Evolutionary conservation across 2,113 vertebrate species (phyloP), one percentile per base, ranked within the genome.

Genomic region (Ailuropoda melanoleuca): DNA sequence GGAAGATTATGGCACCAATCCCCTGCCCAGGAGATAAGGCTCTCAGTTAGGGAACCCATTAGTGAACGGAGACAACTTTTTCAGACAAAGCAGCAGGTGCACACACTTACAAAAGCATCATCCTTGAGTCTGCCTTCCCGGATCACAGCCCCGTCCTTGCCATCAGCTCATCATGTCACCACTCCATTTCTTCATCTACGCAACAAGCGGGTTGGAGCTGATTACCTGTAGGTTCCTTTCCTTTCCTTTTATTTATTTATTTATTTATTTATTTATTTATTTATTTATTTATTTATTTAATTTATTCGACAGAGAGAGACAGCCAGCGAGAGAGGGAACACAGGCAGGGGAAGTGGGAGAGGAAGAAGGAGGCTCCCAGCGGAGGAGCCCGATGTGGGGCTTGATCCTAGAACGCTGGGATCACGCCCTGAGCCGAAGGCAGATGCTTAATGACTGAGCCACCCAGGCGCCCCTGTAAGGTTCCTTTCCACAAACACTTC

Each of bases 101-200:
- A 2, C 2, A 68, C 9, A 11, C 26, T 78, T 58, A 29, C 2
- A 5, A 34, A 48, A 15, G 0, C 31, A 34, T 17, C 10, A 4
- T 21, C 39, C 13, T 50, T 24, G 53, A 17, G 31, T 19, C 43
- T 13, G 37, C n/a, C 46, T 58, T 34, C 46, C 74, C 62, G 24
- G 55, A 26, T 64, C 8, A 29, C 12, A 11, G 3, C 13, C 23
- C 39, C 11, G 3, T 43, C 0, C 14, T 55, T 23, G 9, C n/a
- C 48, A 26, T 43, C 19, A 0, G 2, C 17, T 50, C 8, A 0
- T n/a, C 21, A 0, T 31, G 43, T 48, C 29, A 53, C 26, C 3
- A 0, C 62, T 46, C 17, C 1, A 6, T 64, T 21, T 93, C 75
- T 74, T 78, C 15, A 53, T 39, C 23, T 6, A 4, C 4, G 8